phyloP scores from a whole-genome alignment of 2,797 vertebrate genomes.

The Hippoglossus hippoglossus region DNA sequence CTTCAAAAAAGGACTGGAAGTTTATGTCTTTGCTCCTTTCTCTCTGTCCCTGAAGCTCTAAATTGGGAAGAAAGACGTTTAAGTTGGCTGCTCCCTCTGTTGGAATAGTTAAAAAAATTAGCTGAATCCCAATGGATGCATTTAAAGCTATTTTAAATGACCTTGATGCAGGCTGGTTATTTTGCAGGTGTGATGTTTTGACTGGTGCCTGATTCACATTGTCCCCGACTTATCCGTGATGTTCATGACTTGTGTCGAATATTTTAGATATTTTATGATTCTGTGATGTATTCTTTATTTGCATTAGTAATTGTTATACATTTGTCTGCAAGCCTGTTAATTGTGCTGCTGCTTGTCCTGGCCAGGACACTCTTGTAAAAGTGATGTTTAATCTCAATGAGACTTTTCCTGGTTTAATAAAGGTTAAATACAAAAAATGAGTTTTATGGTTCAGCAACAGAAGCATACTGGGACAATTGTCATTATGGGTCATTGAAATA shows the following conservation, averaged over 20 bases:
- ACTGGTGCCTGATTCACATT: background rate
- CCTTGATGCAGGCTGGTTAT: too few species aligned
- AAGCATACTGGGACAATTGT: constrained; percentile 77
- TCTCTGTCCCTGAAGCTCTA: background rate
- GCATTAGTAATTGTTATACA: background rate
- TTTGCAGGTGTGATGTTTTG: background rate
- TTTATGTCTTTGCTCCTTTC: background rate
- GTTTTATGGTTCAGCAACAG: constrained; percentile 28
- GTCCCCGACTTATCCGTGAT: background rate
- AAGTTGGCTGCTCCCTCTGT: background rate
- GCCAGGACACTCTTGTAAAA: background rate
- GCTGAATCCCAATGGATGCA: background rate
- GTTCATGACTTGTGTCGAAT: background rate
- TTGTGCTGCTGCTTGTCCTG: constrained; percentile 7
- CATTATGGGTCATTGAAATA: constrained; percentile 45
- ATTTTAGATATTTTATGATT: background rate
- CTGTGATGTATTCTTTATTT: constrained; percentile 3
- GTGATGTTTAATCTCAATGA: background rate
- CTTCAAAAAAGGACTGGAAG: constrained; percentile 3
- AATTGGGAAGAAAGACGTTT: background rate
- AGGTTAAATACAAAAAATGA: background rate
- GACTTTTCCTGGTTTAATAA: constrained; percentile 8
- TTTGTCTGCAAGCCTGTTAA: background rate
- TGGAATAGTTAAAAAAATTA: background rate
- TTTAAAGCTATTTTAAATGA: background rate